Evolutionary conservation across 2,113 vertebrate genomes (phyloP), one percentile per base, ranked within the genome.

Genomic region (Varanus komodoensis): DNA sequence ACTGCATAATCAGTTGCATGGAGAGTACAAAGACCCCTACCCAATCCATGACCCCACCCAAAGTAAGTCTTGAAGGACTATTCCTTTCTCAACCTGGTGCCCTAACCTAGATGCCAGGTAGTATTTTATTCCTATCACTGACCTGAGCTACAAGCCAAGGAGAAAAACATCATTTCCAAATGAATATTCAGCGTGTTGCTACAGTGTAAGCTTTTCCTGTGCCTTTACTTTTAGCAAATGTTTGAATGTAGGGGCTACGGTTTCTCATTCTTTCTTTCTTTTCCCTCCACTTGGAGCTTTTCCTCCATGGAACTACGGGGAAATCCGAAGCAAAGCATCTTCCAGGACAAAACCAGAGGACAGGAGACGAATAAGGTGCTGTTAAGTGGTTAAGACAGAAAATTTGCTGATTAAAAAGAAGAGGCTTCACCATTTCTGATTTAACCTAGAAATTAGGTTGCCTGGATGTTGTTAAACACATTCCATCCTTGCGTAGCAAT

Each of bases 41-140:
- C 88, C 92, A 44, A 68, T 89, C 29, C 75, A 92, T 75, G 92
- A 94, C 68, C 93, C 95, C 88, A 90, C 83, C 21, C 91, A 95
- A 91, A 88, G 95, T 94, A 29, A 92, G 87, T 9, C n/a, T 71
- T 17, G 67, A 32, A 4, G 29, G 2, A 1, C 21, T 32, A 48
- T 19, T 29, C 68, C 17, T 52, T 64, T 5, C 3, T 9, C 61
- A 64, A 64, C 61, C 19, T 64, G 2, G 61, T 19, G 19, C 17
- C 61, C 57, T 61, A 11, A 14, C 57, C 21, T 54, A 54, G 21
- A 64, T 15, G 5, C 17, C 61, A 3, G 61, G 11, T 19, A 2
- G 19, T 64, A 12, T 12, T 3, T 15, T 19, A 21, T 19, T 64
- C 19, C 61, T 19, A 64, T 1, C 17, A 64, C 61, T 64, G 61